These are phyloP conservation scores for Salmo trutta DNA, from an alignment of 2,797 vertebrate genomes.

Conservation along the genomic window DNA sequence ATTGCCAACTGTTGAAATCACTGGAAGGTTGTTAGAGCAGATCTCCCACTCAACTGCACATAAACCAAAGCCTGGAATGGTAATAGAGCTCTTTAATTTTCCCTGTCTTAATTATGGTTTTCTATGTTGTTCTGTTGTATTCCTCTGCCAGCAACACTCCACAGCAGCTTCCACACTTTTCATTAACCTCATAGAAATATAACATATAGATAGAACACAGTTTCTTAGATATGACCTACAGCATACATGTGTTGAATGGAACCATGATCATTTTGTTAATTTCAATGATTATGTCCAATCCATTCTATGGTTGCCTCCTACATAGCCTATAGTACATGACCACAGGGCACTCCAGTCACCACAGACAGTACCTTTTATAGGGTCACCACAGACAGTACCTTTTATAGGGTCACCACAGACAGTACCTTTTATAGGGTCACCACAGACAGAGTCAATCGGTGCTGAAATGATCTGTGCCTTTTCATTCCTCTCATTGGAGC, in stretches of 20 bases:
- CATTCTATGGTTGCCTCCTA: slow-evolving; percentile 20
- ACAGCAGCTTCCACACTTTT: neutral
- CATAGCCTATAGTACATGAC: slow-evolving; percentile 11
- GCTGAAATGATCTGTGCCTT: slow-evolving; percentile 19
- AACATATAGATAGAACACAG: neutral
- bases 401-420: neutral
- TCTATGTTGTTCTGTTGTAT: neutral
- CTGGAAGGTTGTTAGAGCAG: neutral
- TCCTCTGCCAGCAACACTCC: neutral
- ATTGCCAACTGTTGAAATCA: neutral
- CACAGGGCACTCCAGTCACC: slow-evolving; percentile 10
- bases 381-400: too few species aligned
- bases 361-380: neutral
- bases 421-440: slow-evolving; percentile 39
- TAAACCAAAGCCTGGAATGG: slow-evolving; percentile 41
- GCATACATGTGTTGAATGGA: neutral
- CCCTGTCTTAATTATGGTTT: neutral
- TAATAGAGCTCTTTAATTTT: neutral
- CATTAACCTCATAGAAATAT: neutral
- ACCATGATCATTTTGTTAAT: neutral
- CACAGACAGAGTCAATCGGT: neutral
- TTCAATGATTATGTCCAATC: neutral
- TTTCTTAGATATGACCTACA: neutral
- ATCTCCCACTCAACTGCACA: slow-evolving; percentile 29
- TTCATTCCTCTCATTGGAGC: slow-evolving; percentile 10